Evolutionary conservation across 2,888 invertebrate genomes (phyloP), one percentile per base, ranked within the genome.

Genomic region (Mythimna vitellina): DNA sequence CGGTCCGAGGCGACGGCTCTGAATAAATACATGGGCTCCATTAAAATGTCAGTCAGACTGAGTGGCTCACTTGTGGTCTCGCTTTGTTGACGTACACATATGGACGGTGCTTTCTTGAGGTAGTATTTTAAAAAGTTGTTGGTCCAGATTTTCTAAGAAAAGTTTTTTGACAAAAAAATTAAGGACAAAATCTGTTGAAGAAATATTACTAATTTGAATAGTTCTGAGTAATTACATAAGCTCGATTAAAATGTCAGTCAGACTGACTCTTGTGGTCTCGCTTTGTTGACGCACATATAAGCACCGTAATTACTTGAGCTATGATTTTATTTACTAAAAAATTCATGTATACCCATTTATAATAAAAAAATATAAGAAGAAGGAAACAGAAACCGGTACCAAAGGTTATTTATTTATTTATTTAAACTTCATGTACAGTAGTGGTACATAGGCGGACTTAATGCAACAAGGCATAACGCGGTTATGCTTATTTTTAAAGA

Each of bases 171-270:
- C 9, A 9, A 38, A 2, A 38, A 25, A 25, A 25, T 10, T 9
- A 38, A 6, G 32, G 32, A 32, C 7, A 0, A 7, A 32, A 7
- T 4, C 32, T 42, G 38, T 29, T 29, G 38, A 42, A 42, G 38
- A 42, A 3, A 12, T 12, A 12, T 42, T 42, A 42, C 38, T 42
- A 12, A 8, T 8, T 8, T 42, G 38, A 42, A 12, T 42, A 12
- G 38, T 73, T 76, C 78, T 87, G 89, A 90, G 91, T 91, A 91
- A 89, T 90, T 91, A 90, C 86, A 79, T 86, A 81, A 81, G 85
- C 83, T 91, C 89, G 91, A 92, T 92, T 92, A 92, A 91, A 90
- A 89, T 84, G 92, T 92, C 92, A 92, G 86, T 91, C 89, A 88
- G 84, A 78, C 75, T 66, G 78, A 78, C 70, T 74, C 57, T 70